Conservation (phyloP, 2,888 invertebrate species). For the Labia minor region DNA sequence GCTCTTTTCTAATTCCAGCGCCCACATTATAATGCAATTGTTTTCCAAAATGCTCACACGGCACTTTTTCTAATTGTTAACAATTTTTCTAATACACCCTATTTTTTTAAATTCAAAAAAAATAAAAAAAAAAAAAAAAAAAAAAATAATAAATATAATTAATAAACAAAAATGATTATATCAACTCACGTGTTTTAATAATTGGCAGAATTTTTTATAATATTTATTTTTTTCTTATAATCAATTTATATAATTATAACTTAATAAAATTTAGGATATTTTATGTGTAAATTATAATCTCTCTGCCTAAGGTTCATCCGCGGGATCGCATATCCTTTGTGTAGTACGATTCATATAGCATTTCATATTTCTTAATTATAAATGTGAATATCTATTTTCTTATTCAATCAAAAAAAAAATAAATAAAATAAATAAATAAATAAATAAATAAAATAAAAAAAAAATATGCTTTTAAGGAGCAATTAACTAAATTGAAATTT, state of each 20-base stretch:
- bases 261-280: slow-evolving; percentile 22
- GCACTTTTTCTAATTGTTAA: slow-evolving; percentile 9
- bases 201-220: slow-evolving; percentile 7
- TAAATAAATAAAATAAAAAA: too few species aligned
- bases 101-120: slow-evolving; percentile 5
- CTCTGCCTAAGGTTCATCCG: slow-evolving; percentile 13
- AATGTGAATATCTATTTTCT: slow-evolving; percentile 28
- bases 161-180: background rate
- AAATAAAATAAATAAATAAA: too few species aligned
- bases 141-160: slow-evolving; percentile 14
- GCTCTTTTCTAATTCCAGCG: slow-evolving; percentile 13
- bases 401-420: slow-evolving; percentile 26
- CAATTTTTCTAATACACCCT: slow-evolving; percentile 13
- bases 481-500: slow-evolving; percentile 23
- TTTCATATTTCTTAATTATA: slow-evolving; percentile 27
- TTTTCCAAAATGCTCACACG: slow-evolving; percentile 9
- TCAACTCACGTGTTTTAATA: slow-evolving; percentile 13
- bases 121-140: background rate
- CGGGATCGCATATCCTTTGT: slow-evolving; percentile 26
- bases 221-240: slow-evolving; percentile 15
- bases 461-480: slow-evolving; percentile 24
- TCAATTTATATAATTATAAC: slow-evolving; percentile 15
- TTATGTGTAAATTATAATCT: slow-evolving; percentile 20
- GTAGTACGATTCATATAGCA: slow-evolving; percentile 25
- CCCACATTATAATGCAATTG: background rate